Percentiles rank a stretch among this genome's conserved stretches.
Conservation (phyloP, 1,140 invertebrate genomes). For the Ips typographus region DNA sequence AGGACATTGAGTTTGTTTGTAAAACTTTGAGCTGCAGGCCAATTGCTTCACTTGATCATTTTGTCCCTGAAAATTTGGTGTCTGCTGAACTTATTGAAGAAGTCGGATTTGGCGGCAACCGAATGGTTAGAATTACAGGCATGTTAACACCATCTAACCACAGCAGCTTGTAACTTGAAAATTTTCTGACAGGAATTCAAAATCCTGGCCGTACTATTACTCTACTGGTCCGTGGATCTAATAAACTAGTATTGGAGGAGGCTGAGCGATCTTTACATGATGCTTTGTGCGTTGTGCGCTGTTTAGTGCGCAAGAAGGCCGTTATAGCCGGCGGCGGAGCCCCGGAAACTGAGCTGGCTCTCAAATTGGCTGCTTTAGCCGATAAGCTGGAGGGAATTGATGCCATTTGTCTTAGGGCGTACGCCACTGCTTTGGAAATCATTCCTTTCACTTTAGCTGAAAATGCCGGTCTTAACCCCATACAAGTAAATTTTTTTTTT, state of each 20-base stretch:
- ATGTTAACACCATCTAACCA: conserved; percentile 10
- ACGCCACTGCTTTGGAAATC: conserved; percentile 94
- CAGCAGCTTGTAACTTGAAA: neutral
- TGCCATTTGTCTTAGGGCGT: conserved; percentile 93
- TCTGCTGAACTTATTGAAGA: conserved; percentile 95
- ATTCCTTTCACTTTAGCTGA: conserved; percentile 98
- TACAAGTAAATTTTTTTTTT: conserved; percentile 54
- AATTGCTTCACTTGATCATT: conserved; percentile 98
- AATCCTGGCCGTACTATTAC: conserved; percentile 90
- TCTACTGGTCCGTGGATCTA: conserved; percentile 93
- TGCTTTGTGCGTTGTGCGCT: conserved; percentile 96
- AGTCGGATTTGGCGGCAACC: conserved; percentile 83
- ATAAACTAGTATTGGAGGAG: conserved; percentile 94
- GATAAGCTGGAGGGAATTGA: conserved; percentile 87
- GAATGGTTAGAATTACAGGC: conserved; percentile 85
- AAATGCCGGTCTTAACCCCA: conserved; percentile 98
- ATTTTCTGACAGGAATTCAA: conserved; percentile 66
- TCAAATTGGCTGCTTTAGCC: conserved; percentile 80
- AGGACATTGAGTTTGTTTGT: conserved; percentile 97
- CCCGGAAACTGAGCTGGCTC: conserved; percentile 92
- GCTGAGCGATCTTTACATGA: conserved; percentile 96
- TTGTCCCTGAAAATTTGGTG: conserved; percentile 87
- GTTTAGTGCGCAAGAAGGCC: conserved; percentile 85
- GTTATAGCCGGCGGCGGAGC: conserved; percentile 95
- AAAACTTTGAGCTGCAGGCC: conserved; percentile 94